Base-by-base conservation (phyloP, 2,797 vertebrate genomes). In the Chiloscyllium punctatum region DNA sequence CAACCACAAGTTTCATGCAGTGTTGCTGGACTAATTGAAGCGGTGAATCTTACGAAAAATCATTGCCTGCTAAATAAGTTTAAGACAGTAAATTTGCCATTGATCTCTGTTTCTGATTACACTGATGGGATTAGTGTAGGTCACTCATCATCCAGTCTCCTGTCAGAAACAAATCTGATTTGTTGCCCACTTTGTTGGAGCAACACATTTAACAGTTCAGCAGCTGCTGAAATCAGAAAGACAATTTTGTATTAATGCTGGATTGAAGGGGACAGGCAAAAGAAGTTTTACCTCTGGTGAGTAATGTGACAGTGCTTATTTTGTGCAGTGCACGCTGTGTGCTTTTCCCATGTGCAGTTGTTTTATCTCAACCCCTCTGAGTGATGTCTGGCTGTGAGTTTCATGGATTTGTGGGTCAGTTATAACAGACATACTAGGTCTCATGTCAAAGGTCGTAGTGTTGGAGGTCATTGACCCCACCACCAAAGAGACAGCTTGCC, bases 381-480 rank as follows among this genome's bases (percentile, higher is more conserved):
- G 96, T 96, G 97, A 96, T 96, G 97, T 96, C 96, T 97, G 90
- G 96, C 96, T 97, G 97, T 97, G 97, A 98, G 98, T 97, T 97
- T 97, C 97, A 97, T 97, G 97, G 97, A 96, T 97, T 98, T 97
- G 88, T 92, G 92, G 98, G 97, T 98, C 97, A 97, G 97, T 97
- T 97, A 97, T 97, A 97, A 97, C 97, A 97, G 97, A 97, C 97
- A 96, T 97, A 97, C 96, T 96, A 96, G 97, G 97, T 97, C 97
- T 97, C 96, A 97, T 98, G 98, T 98, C 97, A 98, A 97, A 98
- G 98, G 98, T 98, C 97, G 97, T 96, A 96, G 97, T 98, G 98
- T 98, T 97, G 97, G 98, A 98, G 98, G 97, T 97, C 97, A 97
- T 96, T 98, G 98, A 98, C 98, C 98, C 97, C 97, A 97, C 96